Evolutionary conservation across 1,140 invertebrate species (phyloP).

Genomic region (Saccostrea glomerata): DNA sequence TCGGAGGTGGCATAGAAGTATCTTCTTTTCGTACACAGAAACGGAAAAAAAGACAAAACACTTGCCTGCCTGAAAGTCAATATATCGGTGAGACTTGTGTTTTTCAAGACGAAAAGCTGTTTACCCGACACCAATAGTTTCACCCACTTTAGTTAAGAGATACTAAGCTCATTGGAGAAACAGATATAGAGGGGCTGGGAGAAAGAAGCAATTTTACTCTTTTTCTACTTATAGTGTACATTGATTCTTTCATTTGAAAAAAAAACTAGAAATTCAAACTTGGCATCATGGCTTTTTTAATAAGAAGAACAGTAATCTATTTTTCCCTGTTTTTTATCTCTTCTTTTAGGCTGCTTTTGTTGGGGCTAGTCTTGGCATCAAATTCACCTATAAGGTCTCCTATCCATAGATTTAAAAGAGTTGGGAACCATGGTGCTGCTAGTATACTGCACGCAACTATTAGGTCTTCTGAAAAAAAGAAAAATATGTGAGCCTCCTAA

Average conservation of each 20-base stretch:
- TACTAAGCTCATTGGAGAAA: not conserved
- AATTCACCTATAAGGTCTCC: not conserved
- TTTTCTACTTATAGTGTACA: too few relatives aligned
- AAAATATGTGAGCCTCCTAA: not conserved
- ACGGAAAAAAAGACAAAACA: not conserved
- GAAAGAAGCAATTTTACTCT: too few relatives aligned
- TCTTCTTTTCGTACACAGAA: not conserved
- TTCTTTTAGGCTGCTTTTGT: not conserved
- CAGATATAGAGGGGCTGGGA: too few relatives aligned
- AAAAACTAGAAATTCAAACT: too few relatives aligned
- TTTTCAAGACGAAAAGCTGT: not conserved
- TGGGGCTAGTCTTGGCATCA: not conserved
- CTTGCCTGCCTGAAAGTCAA: conserved; percentile 7
- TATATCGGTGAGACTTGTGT: not conserved
- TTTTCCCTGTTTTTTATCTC: too few relatives aligned
- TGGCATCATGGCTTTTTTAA: too few relatives aligned
- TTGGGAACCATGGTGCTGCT: not conserved
- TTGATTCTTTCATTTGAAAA: too few relatives aligned
- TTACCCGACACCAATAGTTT: not conserved
- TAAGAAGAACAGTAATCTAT: too few relatives aligned
- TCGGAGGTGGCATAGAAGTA: not conserved
- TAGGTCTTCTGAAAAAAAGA: not conserved
- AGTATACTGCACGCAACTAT: not conserved
- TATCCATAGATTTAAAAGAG: not conserved
- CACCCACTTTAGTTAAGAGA: not conserved